phyloP scores from a whole-genome alignment of 2,888 invertebrate species.

The Linhomoeus sp. region DNA sequence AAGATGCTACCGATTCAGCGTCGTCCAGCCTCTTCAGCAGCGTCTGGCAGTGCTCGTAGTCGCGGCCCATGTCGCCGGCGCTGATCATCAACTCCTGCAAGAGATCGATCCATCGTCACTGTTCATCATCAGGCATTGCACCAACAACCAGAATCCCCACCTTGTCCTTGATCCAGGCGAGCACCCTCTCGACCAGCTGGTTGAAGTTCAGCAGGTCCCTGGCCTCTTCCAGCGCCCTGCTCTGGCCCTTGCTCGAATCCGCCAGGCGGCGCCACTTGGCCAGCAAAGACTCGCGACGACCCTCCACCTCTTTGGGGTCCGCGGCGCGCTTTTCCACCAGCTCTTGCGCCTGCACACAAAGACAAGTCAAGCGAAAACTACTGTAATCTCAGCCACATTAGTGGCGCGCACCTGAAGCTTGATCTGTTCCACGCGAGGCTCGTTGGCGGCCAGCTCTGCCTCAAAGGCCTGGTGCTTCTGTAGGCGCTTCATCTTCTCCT shows the following conservation, averaged over 20 bases:
- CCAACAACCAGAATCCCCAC: too few relatives aligned
- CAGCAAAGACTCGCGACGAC: background rate
- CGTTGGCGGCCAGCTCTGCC: conserved; percentile 69
- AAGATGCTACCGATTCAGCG: too few relatives aligned
- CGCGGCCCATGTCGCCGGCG: too few relatives aligned
- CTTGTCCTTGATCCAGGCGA: too few relatives aligned
- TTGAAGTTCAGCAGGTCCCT: conserved; percentile 84
- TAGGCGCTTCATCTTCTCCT: conserved; percentile 65
- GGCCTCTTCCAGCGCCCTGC: too few relatives aligned
- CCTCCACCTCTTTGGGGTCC: background rate
- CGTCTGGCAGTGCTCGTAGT: conserved; percentile 85
- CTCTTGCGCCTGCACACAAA: too few relatives aligned
- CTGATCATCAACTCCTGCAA: too few relatives aligned
- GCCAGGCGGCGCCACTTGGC: conserved; percentile 12
- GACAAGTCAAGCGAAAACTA: too few relatives aligned
- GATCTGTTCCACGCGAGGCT: conserved; percentile 61
- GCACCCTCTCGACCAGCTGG: conserved; percentile 79
- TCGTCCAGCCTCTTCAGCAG: conserved; percentile 75
- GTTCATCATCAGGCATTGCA: too few relatives aligned
- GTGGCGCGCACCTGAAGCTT: conserved; percentile 29
- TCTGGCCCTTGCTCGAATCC: too few relatives aligned
- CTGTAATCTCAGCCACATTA: background rate
- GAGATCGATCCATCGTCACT: conserved; percentile 69
- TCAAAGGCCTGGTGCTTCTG: conserved; percentile 88
- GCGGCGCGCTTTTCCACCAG: background rate